phyloP scores from a whole-genome alignment of 1,140 invertebrate species.

The Theocolax elegans region DNA sequence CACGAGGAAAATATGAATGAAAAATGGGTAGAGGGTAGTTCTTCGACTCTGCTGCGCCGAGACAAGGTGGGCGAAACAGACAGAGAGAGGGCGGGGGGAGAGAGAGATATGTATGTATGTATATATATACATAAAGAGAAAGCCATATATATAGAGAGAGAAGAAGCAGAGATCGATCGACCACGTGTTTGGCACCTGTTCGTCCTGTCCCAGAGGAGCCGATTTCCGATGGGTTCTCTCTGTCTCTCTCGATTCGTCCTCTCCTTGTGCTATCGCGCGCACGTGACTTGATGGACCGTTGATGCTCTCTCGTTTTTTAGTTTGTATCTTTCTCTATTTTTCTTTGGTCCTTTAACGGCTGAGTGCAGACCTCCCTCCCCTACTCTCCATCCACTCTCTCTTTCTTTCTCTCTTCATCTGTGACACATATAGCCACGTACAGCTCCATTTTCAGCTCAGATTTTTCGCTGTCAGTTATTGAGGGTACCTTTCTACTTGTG shows the following conservation, averaged over 20 bases:
- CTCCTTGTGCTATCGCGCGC: neutral
- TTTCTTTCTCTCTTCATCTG: neutral
- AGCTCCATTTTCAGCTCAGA: neutral
- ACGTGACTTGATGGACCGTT: conserved; percentile 19
- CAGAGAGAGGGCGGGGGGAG: conserved; percentile 21
- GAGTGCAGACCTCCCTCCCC: neutral
- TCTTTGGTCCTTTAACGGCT: neutral
- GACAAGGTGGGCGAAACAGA: conserved; percentile 47
- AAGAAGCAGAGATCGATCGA: conserved; percentile 58
- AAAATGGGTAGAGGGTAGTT: conserved; percentile 57
- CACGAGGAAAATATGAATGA: conserved; percentile 66
- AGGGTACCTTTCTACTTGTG: too few species aligned
- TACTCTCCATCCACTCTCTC: neutral
- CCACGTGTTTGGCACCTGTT: conserved; percentile 67
- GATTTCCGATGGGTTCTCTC: conserved; percentile 37
- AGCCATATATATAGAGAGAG: conserved; percentile 41
- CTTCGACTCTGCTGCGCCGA: conserved; percentile 44
- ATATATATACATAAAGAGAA: too few species aligned
- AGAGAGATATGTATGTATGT: conserved; percentile 14
- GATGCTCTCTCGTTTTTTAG: neutral
- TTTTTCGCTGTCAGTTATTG: conserved; percentile 5
- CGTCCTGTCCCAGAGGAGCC: conserved; percentile 45
- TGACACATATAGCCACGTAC: neutral
- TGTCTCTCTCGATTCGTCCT: too few species aligned
- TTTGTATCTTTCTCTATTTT: neutral